Base-by-base conservation (phyloP, 2,797 vertebrate species). In the Pygocentrus nattereri region DNA sequence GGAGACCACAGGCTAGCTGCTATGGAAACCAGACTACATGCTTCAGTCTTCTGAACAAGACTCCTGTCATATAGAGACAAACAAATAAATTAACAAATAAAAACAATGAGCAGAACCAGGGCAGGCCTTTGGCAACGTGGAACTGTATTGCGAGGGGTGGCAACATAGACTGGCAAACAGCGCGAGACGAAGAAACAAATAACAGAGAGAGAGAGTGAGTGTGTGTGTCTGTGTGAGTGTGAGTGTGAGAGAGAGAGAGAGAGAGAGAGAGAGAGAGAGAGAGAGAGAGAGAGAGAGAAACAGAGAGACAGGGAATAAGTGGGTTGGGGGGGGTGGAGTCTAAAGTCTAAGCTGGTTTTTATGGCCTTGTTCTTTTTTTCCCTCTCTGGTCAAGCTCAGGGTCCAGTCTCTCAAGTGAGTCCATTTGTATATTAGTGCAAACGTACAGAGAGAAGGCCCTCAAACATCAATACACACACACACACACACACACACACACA, bases 401-500 rank as follows among this genome's bases (percentile, higher is more conserved):
- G 56, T 44, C 54, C 19, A 30, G 30, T 72, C 81, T 85, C 85
- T 79, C 78, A 71, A 64, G 47, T 79, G 73, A 84, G 67, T 85
- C 81, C 70, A 76, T 83, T 76, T 83, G 81, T 82, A 75, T 84
- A 71, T 84, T 85, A 87, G 83, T 87, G 85, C 85, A 87, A 87
- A 85, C 64, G 23, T 85, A 85, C 76, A 59, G 78, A 83, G 83
- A 87, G 75, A 81, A 21, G 70, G 61, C 70, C 80, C 74, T 78
- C 38, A 74, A 61, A 65, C 49, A 54, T 54, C 52, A 5, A 38
- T 59, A 34, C 30, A 30, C 59, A 65, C 69, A 47, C 50, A 34
- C 49, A 47, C 59, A 27, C 30, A 27, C 69, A 73, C 58, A 44
- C 69, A 25, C 69, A 41, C 4, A 47, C 38, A 25, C 23, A 59